Evolutionary conservation across 2,797 vertebrate species (phyloP).

Genomic region (Pampus argenteus): DNA sequence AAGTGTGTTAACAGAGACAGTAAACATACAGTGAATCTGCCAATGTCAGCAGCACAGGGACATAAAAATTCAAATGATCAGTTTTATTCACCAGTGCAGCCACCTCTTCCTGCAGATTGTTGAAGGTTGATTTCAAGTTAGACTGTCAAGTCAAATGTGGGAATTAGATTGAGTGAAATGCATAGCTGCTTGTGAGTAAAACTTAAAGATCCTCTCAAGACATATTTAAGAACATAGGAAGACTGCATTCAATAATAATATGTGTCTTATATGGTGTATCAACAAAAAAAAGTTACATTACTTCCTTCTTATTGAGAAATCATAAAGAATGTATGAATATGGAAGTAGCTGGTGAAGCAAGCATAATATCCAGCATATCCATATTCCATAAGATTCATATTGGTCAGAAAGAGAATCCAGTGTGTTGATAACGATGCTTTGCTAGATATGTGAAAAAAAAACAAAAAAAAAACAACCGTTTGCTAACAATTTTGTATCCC

Average conservation of each 20-base stretch:
- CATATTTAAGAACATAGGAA: no score
- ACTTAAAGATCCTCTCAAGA: background rate
- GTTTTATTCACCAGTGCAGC: slow-evolving; percentile 27
- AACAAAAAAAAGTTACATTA: no score
- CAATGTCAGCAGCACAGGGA: slow-evolving; percentile 20
- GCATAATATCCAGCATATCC: background rate
- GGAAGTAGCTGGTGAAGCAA: background rate
- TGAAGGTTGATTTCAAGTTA: slow-evolving; percentile 6
- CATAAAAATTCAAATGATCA: slow-evolving; percentile 23
- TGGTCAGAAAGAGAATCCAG: background rate
- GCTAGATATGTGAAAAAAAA: background rate
- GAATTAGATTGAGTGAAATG: background rate
- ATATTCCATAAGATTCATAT: background rate
- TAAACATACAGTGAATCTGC: slow-evolving; percentile 32
- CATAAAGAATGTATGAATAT: no score
- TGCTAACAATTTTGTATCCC: background rate
- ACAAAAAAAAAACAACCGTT: background rate
- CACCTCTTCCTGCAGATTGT: background rate
- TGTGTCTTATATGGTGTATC: no score
- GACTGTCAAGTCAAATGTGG: background rate
- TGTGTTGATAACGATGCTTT: background rate
- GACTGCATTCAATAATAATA: no score
- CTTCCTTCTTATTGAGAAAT: no score
- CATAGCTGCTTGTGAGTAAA: background rate
- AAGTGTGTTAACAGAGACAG: slow-evolving; percentile 22